phyloP scores from a whole-genome alignment of 2,888 invertebrate species.

The Ceraclea dissimilis region DNA sequence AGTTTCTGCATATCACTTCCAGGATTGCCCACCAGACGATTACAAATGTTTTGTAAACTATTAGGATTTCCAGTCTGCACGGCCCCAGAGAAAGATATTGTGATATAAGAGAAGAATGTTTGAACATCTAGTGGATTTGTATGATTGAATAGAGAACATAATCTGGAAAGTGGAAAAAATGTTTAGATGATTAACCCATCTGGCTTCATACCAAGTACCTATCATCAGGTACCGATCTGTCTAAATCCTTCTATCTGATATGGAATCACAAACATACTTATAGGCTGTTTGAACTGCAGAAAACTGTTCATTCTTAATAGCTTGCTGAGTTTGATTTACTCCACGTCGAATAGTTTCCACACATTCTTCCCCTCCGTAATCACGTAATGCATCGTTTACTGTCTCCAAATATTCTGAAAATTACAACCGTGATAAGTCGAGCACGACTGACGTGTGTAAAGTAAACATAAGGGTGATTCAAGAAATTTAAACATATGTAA shows the following conservation, averaged over 20 bases:
- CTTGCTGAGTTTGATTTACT: conserved; percentile 32
- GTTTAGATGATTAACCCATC: background rate
- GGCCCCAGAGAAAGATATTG: conserved; percentile 37
- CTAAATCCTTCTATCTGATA: too few relatives aligned
- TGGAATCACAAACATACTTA: background rate
- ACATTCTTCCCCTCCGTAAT: conserved; percentile 40
- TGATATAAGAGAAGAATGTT: conserved; percentile 40
- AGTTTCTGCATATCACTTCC: conserved; percentile 6
- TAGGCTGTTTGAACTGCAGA: background rate
- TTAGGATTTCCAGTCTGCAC: conserved; percentile 34
- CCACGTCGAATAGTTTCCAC: conserved; percentile 36
- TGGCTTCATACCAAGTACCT: background rate
- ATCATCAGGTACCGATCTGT: too few relatives aligned
- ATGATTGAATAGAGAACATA: conserved; percentile 34
- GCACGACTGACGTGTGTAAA: too few relatives aligned
- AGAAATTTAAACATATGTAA: too few relatives aligned
- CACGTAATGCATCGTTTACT: conserved; percentile 39
- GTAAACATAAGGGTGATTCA: background rate
- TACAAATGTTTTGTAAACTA: background rate
- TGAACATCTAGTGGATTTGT: conserved; percentile 34
- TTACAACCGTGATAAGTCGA: background rate
- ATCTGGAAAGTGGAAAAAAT: conserved; percentile 30
- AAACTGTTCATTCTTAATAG: background rate
- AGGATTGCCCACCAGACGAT: background rate
- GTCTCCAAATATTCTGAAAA: conserved; percentile 49